These are phyloP conservation scores for Myzus persicae DNA, from an alignment of 1,140 invertebrate species.

Conservation along the genomic window DNA sequence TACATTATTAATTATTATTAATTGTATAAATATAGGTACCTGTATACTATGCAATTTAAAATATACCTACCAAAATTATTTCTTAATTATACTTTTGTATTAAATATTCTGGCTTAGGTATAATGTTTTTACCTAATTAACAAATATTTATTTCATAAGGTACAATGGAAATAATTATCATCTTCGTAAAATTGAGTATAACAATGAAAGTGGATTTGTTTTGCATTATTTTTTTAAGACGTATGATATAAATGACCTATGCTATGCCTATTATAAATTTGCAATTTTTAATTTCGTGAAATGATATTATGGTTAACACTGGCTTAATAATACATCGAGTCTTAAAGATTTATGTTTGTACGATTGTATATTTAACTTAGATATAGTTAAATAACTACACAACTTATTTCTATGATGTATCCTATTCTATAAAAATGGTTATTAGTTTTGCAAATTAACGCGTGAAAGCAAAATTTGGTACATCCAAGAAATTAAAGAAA, in stretches of 20 bases:
- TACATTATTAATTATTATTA: not conserved
- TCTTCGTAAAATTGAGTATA: not conserved
- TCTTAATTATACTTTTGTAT: not conserved
- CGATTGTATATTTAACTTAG: not conserved
- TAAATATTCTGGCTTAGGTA: not conserved
- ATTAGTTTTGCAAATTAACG: not conserved
- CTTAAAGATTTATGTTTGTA: not conserved
- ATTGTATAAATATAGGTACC: not conserved
- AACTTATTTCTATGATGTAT: not conserved
- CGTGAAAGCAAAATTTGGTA: not conserved
- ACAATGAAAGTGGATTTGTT: not conserved
- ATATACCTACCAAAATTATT: not conserved
- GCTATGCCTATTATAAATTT: not conserved
- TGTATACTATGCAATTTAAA: not conserved
- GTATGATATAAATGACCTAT: not conserved
- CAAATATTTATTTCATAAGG: not conserved
- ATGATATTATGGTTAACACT: not conserved
- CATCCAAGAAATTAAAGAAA: not conserved
- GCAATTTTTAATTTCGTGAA: not conserved
- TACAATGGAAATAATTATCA: not conserved
- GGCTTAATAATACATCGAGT: not conserved
- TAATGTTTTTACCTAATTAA: not conserved
- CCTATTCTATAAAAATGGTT: not conserved
- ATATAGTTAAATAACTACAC: not conserved
- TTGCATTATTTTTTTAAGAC: not conserved